phyloP scores from a whole-genome alignment of 92 coral and sea anemone species.

The Umimayanthus kanabou region DNA sequence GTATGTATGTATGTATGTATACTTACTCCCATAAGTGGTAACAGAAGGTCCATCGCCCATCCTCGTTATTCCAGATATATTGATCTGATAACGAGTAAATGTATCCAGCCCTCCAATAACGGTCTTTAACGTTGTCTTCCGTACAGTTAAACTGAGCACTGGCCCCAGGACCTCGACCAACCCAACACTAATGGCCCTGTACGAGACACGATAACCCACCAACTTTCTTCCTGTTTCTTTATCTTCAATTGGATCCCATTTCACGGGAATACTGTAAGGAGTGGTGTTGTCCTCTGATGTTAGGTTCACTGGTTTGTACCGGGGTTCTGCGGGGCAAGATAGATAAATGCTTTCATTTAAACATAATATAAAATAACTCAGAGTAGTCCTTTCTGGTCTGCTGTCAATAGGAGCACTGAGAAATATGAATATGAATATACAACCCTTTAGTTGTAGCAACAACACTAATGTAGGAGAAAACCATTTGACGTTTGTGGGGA shows the following conservation, averaged over 20 bases:
- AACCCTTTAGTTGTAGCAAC: neutral
- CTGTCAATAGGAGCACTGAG: no score
- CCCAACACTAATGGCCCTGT: conserved; percentile 61
- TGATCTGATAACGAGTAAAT: conserved; percentile 60
- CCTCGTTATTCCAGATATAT: conserved; percentile 60
- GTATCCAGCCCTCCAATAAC: conserved; percentile 46
- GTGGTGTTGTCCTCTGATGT: conserved; percentile 62
- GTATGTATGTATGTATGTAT: no score
- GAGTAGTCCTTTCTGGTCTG: no score
- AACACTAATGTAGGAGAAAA: neutral
- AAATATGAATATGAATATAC: no score
- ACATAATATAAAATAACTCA: no score
- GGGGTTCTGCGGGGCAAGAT: conserved; percentile 47
- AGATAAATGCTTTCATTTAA: no score
- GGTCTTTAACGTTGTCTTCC: conserved; percentile 40
- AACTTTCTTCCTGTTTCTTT: conserved; percentile 34
- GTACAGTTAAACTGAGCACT: conserved; percentile 46
- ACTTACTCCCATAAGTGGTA: conserved; percentile 54
- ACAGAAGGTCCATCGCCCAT: conserved; percentile 66
- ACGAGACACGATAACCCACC: conserved; percentile 66
- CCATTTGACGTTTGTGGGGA: neutral
- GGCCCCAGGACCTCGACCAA: conserved; percentile 54
- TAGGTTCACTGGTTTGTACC: conserved; percentile 56
- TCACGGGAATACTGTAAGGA: conserved; percentile 53
- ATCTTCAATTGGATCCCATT: conserved; percentile 64